Conservation (phyloP, 2,797 vertebrate species). For the Lateolabrax maculatus region DNA sequence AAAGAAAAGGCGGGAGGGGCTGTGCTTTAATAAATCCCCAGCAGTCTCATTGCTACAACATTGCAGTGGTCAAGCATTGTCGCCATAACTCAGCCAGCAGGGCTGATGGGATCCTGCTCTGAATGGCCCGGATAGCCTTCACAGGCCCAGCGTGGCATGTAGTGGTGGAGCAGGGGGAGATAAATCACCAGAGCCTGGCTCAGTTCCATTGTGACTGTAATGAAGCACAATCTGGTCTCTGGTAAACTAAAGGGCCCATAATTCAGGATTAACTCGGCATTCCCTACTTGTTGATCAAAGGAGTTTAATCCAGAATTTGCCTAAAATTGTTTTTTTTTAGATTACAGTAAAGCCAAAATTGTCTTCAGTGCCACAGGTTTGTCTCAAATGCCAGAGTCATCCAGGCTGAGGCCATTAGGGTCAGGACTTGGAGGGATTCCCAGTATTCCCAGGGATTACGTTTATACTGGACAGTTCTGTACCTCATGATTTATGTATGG, state of each 20-base stretch:
- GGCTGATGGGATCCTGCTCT: conserved; percentile 79
- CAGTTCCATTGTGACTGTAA: conserved; percentile 44
- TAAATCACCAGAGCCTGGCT: conserved; percentile 70
- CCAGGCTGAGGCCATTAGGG: not conserved
- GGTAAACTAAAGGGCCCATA: conserved; percentile 30
- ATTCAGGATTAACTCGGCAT: conserved; percentile 32
- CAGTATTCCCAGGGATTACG: not conserved
- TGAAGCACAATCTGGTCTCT: conserved; percentile 46
- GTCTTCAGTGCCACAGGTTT: not conserved
- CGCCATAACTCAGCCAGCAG: conserved; percentile 79
- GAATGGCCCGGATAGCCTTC: conserved; percentile 83
- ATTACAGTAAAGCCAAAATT: not conserved
- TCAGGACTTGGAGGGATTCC: not conserved
- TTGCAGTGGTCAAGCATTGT: conserved; percentile 66
- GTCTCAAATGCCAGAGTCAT: not conserved
- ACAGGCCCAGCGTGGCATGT: conserved; percentile 57
- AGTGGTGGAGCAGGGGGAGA: conserved; percentile 46
- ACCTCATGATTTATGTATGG: not conserved
- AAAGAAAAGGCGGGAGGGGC: conserved; percentile 62
- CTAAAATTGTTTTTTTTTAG: not conserved
- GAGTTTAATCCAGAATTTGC: not conserved
- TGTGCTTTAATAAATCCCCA: conserved; percentile 77
- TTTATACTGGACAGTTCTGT: not conserved
- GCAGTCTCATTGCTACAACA: conserved; percentile 77
- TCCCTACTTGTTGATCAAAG: not conserved